These are phyloP conservation scores for Microplitis manilae DNA, from an alignment of 2,888 invertebrate species.

Conservation along the genomic window DNA sequence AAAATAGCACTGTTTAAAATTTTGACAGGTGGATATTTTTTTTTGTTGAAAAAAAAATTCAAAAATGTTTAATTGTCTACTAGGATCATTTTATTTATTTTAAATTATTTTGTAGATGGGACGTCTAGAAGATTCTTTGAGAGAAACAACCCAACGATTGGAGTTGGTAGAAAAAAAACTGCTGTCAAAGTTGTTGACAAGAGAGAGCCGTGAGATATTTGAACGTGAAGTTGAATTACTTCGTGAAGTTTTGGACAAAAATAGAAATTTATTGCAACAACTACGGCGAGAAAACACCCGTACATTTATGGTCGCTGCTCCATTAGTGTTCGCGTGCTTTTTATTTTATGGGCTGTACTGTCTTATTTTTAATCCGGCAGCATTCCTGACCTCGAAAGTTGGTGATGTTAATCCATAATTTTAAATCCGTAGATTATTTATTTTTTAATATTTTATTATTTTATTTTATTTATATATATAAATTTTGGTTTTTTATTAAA, in stretches of 20 bases:
- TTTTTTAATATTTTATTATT: not conserved
- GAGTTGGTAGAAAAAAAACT: slow-evolving; percentile 61
- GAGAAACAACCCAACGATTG: slow-evolving; percentile 58
- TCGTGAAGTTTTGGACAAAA: slow-evolving; percentile 58
- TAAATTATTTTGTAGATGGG: slow-evolving; percentile 57
- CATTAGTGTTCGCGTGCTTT: slow-evolving; percentile 60
- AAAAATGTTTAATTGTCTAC: slow-evolving; percentile 38
- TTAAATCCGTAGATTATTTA: not conserved
- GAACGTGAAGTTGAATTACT: slow-evolving; percentile 62
- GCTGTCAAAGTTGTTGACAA: slow-evolving; percentile 54
- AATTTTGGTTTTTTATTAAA: not conserved
- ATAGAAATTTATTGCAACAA: slow-evolving; percentile 57
- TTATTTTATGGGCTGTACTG: slow-evolving; percentile 60
- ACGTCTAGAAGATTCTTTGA: slow-evolving; percentile 59
- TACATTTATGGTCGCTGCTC: slow-evolving; percentile 61
- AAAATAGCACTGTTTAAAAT: not conserved
- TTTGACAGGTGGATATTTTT: not conserved
- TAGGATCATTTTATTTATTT: slow-evolving; percentile 14
- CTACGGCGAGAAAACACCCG: slow-evolving; percentile 63
- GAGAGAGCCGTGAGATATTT: slow-evolving; percentile 61
- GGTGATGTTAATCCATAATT: not conserved
- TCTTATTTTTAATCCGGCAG: slow-evolving; percentile 48
- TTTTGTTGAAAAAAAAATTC: not conserved
- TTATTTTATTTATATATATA: slow-evolving; percentile 1
- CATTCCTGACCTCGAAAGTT: not conserved